Conservation (phyloP, 1,140 invertebrate genomes). For the Drosophila punjabiensis region DNA sequence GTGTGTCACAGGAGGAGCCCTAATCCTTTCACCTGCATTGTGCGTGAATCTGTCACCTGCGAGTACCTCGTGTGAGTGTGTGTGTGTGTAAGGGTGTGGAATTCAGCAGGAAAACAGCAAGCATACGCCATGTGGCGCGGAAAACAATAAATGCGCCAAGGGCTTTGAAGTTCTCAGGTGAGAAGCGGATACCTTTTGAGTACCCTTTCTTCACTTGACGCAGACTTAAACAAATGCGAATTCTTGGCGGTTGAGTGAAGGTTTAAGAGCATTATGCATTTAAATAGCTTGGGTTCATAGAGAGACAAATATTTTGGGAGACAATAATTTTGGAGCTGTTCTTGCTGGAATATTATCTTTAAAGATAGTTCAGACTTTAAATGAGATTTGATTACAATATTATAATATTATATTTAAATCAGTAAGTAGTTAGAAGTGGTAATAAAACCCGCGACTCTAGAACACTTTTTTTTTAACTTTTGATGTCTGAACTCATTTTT, state of each 20-base stretch:
- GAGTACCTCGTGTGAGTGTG: slow-evolving; percentile 7
- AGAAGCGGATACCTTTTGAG: not conserved
- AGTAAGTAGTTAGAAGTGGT: not conserved
- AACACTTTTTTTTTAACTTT: too few relatives aligned
- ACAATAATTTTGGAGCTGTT: not conserved
- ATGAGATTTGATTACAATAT: not conserved
- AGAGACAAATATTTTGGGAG: not conserved
- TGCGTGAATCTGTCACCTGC: slow-evolving; percentile 28
- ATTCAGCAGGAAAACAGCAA: not conserved
- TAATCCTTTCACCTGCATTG: slow-evolving; percentile 42
- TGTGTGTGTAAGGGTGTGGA: not conserved
- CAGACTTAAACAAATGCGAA: not conserved
- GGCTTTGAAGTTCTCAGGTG: slow-evolving; percentile 2
- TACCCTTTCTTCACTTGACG: not conserved
- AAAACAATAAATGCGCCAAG: slow-evolving; percentile 21
- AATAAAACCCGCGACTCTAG: too few relatives aligned
- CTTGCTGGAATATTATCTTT: not conserved
- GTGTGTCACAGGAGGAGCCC: slow-evolving; percentile 12
- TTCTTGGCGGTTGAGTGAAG: not conserved
- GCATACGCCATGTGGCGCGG: slow-evolving; percentile 20
- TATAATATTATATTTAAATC: too few relatives aligned
- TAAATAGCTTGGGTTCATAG: not conserved
- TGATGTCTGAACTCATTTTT: too few relatives aligned
- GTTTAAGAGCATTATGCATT: not conserved
- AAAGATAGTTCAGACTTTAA: not conserved